These are phyloP conservation scores for Coracopsis vasa DNA, from an alignment of 2,113 vertebrate genomes.

Conservation along the genomic window DNA sequence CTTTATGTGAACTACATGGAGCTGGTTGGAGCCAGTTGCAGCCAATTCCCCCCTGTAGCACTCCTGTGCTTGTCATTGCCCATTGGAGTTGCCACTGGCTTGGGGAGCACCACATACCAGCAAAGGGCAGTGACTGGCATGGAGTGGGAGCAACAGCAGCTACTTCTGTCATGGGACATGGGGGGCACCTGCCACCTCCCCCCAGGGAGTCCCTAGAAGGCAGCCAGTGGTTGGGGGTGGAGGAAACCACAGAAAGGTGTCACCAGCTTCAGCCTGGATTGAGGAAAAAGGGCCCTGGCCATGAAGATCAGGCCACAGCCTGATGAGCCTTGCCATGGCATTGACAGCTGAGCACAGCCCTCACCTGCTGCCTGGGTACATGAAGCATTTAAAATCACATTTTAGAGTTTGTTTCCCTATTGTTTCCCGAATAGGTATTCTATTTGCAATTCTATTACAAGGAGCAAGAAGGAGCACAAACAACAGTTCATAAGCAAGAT, in stretches of 20 bases:
- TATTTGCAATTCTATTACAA: background rate
- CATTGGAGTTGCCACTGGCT: rapidly evolving
- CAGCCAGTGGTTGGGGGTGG: background rate
- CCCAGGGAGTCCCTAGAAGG: background rate
- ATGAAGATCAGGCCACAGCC: background rate
- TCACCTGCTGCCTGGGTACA: background rate
- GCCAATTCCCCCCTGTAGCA: rapidly evolving
- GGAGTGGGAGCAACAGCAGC: background rate
- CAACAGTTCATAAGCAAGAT: background rate
- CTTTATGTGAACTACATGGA: background rate
- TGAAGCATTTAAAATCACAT: background rate
- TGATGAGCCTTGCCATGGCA: background rate
- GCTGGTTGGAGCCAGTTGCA: background rate
- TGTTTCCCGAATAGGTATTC: background rate
- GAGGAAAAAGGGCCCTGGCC: background rate
- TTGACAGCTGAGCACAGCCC: background rate
- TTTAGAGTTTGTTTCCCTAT: background rate
- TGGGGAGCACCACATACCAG: rapidly evolving
- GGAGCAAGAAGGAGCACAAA: background rate
- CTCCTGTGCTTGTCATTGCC: rapidly evolving
- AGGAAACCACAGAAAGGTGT: background rate
- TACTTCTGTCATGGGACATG: background rate
- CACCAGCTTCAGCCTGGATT: background rate
- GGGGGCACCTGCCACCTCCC: background rate
- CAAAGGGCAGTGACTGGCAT: background rate